Conservation (phyloP, 2,888 invertebrate genomes). For the Ormyrus thymus region DNA sequence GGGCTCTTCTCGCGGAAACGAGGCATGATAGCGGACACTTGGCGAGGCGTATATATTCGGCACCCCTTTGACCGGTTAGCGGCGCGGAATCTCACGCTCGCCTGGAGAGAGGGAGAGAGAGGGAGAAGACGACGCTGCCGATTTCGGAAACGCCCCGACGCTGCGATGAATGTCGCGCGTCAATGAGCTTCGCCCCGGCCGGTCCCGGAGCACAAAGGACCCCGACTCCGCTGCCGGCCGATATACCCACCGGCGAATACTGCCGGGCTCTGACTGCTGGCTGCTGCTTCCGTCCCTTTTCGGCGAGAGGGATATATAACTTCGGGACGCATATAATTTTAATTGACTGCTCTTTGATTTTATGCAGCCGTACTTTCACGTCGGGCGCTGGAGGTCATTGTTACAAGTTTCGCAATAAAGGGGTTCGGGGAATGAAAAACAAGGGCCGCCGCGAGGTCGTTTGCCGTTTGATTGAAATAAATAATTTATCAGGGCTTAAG, state of each 20-base stretch:
- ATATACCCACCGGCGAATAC: background rate
- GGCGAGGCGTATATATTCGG: background rate
- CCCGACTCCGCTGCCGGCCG: background rate
- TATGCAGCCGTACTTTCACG: background rate
- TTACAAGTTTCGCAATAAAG: too few species aligned
- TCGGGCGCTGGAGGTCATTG: too few species aligned
- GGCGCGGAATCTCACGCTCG: constrained; percentile 55
- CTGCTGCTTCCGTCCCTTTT: constrained; percentile 4
- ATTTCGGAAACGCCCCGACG: constrained; percentile 41
- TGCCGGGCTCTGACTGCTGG: background rate
- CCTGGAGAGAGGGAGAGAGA: background rate
- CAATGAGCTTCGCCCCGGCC: constrained; percentile 30
- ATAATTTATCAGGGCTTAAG: too few species aligned
- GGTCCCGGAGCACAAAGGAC: constrained; percentile 33
- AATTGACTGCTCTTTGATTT: constrained; percentile 57
- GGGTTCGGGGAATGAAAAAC: too few species aligned
- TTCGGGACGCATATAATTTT: constrained; percentile 46
- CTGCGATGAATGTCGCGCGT: constrained; percentile 49
- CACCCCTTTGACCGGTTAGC: constrained; percentile 50
- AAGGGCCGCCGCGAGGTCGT: too few species aligned
- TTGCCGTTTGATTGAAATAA: too few species aligned
- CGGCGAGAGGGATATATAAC: constrained; percentile 7
- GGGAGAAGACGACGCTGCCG: constrained; percentile 1
- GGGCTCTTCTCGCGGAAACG: constrained; percentile 37
- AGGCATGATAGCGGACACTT: constrained; percentile 50